Conservation (phyloP, 2,797 vertebrate genomes). For the Sebastes hubbsi region DNA sequence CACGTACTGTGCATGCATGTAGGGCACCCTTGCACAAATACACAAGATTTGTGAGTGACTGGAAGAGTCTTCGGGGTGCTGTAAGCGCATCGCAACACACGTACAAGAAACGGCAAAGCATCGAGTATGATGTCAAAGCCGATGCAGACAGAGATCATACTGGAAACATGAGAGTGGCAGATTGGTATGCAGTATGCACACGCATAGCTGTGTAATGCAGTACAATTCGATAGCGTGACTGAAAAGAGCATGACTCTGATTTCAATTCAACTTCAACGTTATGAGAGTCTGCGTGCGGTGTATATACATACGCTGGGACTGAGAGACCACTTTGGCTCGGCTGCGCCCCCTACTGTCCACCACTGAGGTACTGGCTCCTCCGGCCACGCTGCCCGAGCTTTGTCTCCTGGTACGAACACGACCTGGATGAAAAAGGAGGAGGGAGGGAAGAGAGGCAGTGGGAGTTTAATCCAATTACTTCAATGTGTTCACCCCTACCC, state of each 20-base stretch:
- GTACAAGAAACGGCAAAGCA: constrained; percentile 17
- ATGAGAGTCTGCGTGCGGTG: not conserved
- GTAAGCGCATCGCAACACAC: constrained; percentile 23
- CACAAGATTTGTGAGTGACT: constrained; percentile 28
- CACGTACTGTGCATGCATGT: constrained; percentile 17
- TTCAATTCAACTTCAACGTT: not conserved
- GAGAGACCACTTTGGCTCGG: constrained; percentile 96
- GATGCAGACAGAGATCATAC: constrained; percentile 37
- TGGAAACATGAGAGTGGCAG: constrained; percentile 26
- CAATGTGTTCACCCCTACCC: not conserved
- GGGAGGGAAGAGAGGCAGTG: not conserved
- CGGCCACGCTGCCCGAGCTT: constrained; percentile 90
- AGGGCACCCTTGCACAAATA: constrained; percentile 13
- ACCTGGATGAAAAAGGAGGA: constrained; percentile 75
- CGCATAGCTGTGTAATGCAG: not conserved
- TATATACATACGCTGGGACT: constrained; percentile 92
- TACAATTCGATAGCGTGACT: not conserved
- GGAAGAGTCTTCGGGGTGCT: constrained; percentile 17
- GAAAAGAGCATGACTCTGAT: not conserved
- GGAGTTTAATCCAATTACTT: not conserved
- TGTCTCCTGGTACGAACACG: constrained; percentile 94
- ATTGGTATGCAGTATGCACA: constrained; percentile 4
- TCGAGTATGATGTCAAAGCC: constrained; percentile 38
- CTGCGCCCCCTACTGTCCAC: constrained; percentile 94
- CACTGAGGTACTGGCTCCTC: constrained; percentile 82